Evolutionary conservation across 2,797 vertebrate species (phyloP), one percentile per base, ranked within the genome.

Genomic region (Centropyge bicolor): DNA sequence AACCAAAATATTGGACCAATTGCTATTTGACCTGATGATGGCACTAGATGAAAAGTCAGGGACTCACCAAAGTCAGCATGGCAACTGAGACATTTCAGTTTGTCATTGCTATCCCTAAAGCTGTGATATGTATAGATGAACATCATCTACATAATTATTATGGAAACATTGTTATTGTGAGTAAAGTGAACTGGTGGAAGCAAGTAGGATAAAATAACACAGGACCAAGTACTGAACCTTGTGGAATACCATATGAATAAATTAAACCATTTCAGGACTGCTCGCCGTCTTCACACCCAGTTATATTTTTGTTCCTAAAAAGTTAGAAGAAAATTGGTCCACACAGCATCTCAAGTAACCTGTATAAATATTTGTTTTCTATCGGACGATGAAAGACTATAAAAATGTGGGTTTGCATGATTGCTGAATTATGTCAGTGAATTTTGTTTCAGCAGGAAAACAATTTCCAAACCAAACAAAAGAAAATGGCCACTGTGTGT

Each of bases 401-500:
- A 41, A 56, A 63, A 46, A 31, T 41, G 14, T 46, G 54, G 36
- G 4, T 51, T 71, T 65, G 45, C 51, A 55, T 41, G 20, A 65
- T 10, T 16, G 19, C 22, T 10, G 56, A 77, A 77, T 63, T 64
- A 40, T 82, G 20, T 70, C 56, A 36, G 49, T 31, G 51, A 68
- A 64, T 65, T 71, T 54, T 51, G 55, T 80, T 72, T 65, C 55
- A 60, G 46, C 57, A 22, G 40, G 51, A 69, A 78, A 70, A 62
- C 43, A 38, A 27, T 71, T 76, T 70, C 11, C 43, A 73, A 76
- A 66, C 59, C 27, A 78, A 76, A 76, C 16, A 70, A 70, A 65
- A 68, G 48, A 78, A 88, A 86, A 77, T 74, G 19, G 84, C 65
- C 57, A 52, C 46, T 55, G 8, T 70, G 66, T 61, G 55, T 77